phyloP scores from a whole-genome alignment of 1,140 invertebrate genomes.

The Conopomorpha cramerella region DNA sequence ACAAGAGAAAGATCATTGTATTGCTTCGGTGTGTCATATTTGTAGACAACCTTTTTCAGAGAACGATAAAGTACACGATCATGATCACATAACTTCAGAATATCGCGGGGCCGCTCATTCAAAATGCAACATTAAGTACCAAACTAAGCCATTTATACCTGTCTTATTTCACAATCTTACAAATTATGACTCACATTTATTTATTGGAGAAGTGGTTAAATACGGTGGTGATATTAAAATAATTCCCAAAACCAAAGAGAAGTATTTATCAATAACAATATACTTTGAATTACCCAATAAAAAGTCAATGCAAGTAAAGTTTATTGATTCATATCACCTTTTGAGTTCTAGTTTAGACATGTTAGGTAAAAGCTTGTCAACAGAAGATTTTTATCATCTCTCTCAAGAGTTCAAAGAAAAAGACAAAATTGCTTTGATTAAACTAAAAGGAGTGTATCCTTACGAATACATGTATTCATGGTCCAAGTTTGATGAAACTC shows the following conservation, averaged over 20 bases:
- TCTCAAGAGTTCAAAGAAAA: not conserved
- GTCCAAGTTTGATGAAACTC: constrained; percentile 3
- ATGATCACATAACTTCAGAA: constrained; percentile 26
- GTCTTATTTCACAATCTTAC: constrained; percentile 14
- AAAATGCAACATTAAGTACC: constrained; percentile 21
- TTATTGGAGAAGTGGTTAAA: constrained; percentile 6
- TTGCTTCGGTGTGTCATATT: constrained; percentile 16
- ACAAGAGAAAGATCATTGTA: not conserved
- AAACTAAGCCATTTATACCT: constrained; percentile 16
- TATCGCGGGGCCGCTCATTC: constrained; percentile 31
- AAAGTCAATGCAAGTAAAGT: constrained; percentile 13
- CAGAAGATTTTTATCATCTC: constrained; percentile 5
- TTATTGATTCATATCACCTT: constrained; percentile 26
- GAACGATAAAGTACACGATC: constrained; percentile 18
- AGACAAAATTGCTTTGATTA: constrained; percentile 1
- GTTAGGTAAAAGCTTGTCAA: constrained; percentile 11
- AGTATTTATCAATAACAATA: constrained; percentile 11
- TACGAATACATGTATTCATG: constrained; percentile 6
- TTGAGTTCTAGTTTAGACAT: constrained; percentile 14
- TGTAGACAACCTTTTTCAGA: constrained; percentile 14
- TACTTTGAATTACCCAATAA: constrained; percentile 9
- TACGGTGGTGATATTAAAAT: constrained; percentile 1
- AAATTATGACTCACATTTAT: constrained; percentile 8
- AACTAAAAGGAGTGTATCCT: constrained; percentile 5
- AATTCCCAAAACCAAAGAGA: constrained; percentile 7